Conservation (phyloP, 2,113 vertebrate species). For the Esox niger region DNA sequence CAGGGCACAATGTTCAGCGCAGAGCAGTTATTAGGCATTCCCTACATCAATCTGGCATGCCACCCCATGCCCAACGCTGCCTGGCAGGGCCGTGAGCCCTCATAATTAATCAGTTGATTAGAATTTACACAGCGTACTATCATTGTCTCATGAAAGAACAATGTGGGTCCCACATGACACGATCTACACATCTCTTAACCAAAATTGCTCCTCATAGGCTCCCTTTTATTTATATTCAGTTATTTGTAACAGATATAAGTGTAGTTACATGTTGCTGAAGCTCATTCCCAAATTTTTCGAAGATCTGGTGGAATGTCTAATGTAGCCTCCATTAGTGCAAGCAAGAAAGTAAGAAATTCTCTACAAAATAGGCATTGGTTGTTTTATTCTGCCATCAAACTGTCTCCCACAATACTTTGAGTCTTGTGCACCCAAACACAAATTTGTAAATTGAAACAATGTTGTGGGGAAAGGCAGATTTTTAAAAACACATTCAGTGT, state of each 20-base stretch:
- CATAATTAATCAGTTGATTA: constrained; percentile 71
- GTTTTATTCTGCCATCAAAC: too few species aligned
- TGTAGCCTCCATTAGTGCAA: too few species aligned
- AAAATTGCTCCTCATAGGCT: constrained; percentile 19
- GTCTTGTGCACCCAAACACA: too few species aligned
- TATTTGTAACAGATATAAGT: constrained; percentile 2
- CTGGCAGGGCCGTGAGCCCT: constrained; percentile 47
- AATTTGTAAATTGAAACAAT: too few species aligned
- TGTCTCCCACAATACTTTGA: too few species aligned
- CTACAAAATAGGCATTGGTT: too few species aligned
- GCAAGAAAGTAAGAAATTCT: too few species aligned
- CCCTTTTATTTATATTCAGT: neutral
- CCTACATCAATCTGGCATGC: constrained; percentile 52
- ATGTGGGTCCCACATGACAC: constrained; percentile 52
- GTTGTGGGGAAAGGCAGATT: too few species aligned
- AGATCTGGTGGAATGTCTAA: too few species aligned
- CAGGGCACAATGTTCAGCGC: constrained; percentile 20
- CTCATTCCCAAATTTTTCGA: too few species aligned
- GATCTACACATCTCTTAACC: constrained; percentile 37
- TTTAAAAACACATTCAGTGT: too few species aligned
- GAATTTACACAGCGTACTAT: constrained; percentile 56
- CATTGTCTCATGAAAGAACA: constrained; percentile 65
- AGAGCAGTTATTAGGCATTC: constrained; percentile 44
- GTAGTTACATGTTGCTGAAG: constrained; percentile 13
- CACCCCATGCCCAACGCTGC: constrained; percentile 24